These are phyloP conservation scores for Protophormia terraenovae DNA, from an alignment of 2,888 invertebrate species.

Conservation along the genomic window DNA sequence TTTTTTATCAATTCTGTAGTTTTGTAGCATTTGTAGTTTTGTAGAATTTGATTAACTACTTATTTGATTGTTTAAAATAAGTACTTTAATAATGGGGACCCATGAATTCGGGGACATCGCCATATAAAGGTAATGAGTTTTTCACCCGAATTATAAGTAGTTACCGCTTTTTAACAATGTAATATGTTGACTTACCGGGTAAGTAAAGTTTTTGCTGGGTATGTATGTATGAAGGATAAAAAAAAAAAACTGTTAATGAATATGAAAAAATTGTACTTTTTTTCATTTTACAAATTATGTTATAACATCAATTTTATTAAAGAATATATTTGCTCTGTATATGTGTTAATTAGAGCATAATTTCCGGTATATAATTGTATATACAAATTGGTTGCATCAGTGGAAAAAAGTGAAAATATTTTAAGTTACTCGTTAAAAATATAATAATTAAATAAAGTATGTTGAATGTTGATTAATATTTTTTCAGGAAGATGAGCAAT, in stretches of 20 bases:
- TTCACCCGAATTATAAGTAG: too few relatives aligned
- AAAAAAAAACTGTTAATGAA: not conserved
- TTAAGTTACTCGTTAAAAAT: not conserved
- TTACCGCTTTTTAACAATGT: too few relatives aligned
- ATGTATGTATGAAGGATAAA: not conserved
- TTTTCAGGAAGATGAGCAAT: constrained; percentile 28
- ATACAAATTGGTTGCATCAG: constrained; percentile 23
- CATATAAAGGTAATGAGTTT: too few relatives aligned
- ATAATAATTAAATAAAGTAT: constrained; percentile 16
- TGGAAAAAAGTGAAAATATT: constrained; percentile 32
- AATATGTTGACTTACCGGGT: too few relatives aligned
- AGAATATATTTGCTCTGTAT: not conserved
- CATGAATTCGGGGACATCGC: too few relatives aligned
- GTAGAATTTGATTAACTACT: too few relatives aligned
- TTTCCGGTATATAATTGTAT: constrained; percentile 41
- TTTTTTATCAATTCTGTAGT: too few relatives aligned
- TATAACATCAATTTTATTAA: constrained; percentile 22
- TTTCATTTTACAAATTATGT: not conserved
- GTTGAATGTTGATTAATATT: not conserved
- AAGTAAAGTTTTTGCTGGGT: too few relatives aligned
- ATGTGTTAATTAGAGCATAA: constrained; percentile 59
- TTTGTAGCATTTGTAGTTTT: too few relatives aligned
- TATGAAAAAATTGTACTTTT: not conserved
- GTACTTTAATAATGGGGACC: too few relatives aligned
- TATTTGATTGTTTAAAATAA: too few relatives aligned